Percentiles rank a stretch among this genome's conserved stretches.
Evolutionary conservation across 2,888 invertebrate genomes (phyloP).

Genomic region (Phalangium opilio): DNA sequence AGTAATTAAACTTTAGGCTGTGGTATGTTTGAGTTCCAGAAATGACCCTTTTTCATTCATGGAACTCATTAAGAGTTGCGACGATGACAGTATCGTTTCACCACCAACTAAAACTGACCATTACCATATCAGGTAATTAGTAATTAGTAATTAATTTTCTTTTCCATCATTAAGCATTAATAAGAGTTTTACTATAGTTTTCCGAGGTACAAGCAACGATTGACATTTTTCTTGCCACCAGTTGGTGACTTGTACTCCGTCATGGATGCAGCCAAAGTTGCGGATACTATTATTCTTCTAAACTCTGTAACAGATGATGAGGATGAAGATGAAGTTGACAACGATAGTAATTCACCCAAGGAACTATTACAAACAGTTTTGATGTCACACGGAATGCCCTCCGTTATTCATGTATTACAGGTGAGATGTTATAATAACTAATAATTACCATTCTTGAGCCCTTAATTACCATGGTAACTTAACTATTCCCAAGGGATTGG

Average conservation of each 20-base stretch:
- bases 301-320: conserved; percentile 41
- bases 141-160: too few relatives aligned
- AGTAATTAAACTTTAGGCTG: too few relatives aligned
- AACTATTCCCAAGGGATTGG: conserved; percentile 25
- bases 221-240: conserved; percentile 59
- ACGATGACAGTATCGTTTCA: too few relatives aligned
- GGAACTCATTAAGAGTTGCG: too few relatives aligned
- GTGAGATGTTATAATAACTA: too few relatives aligned
- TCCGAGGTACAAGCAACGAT: conserved; percentile 75
- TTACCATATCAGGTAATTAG: too few relatives aligned
- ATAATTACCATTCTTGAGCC: too few relatives aligned
- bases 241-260: conserved; percentile 54
- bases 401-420: conserved; percentile 48
- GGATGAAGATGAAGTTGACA: conserved; percentile 7
- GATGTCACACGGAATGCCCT: conserved; percentile 67
- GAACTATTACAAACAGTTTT: conserved; percentile 48
- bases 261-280: conserved; percentile 68
- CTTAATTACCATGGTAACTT: background rate
- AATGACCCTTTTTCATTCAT: too few relatives aligned
- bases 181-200: conserved; percentile 37
- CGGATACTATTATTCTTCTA: conserved; percentile 66
- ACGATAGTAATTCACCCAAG: background rate
- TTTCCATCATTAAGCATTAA: background rate
- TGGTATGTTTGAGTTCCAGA: too few relatives aligned
- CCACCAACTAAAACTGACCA: too few relatives aligned